A percentile compares a stretch with the other conserved stretches of the same genome.
These are phyloP conservation scores for Melanerpes aurifrons DNA, from an alignment of 2,113 vertebrate genomes.

Conservation along the genomic window DNA sequence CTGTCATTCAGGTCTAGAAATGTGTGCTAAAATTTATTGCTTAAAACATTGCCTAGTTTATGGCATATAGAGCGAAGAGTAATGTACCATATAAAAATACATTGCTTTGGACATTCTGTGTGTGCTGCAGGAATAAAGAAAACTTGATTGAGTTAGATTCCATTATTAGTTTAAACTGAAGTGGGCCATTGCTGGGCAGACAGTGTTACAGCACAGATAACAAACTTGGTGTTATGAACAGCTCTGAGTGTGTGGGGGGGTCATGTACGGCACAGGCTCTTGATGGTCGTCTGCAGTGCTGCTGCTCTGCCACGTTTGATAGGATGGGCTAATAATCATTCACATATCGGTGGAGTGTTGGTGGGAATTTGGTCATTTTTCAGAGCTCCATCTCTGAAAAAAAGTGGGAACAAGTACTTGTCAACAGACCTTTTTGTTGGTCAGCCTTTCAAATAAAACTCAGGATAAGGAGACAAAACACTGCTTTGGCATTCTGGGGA, in stretches of 20 bases:
- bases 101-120: background rate
- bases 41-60: background rate
- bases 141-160: conserved; percentile 22
- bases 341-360: background rate
- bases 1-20: background rate
- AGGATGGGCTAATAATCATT: accelerated
- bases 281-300: background rate
- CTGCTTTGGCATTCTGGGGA: background rate
- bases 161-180: conserved; percentile 24
- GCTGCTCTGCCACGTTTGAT: background rate
- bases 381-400: background rate
- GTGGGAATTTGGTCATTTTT: background rate
- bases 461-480: background rate
- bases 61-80: background rate
- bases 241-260: background rate
- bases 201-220: background rate
- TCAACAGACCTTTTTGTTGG: background rate
- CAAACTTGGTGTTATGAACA: background rate
- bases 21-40: background rate
- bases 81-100: background rate
- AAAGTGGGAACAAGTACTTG: background rate
- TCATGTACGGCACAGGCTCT: accelerated
- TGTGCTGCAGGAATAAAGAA: background rate
- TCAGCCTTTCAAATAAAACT: background rate
- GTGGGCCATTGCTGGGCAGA: background rate